Percentiles rank a stretch among this genome's conserved stretches.
Conservation (phyloP, 2,797 vertebrate genomes). For the Amblyraja radiata region DNA sequence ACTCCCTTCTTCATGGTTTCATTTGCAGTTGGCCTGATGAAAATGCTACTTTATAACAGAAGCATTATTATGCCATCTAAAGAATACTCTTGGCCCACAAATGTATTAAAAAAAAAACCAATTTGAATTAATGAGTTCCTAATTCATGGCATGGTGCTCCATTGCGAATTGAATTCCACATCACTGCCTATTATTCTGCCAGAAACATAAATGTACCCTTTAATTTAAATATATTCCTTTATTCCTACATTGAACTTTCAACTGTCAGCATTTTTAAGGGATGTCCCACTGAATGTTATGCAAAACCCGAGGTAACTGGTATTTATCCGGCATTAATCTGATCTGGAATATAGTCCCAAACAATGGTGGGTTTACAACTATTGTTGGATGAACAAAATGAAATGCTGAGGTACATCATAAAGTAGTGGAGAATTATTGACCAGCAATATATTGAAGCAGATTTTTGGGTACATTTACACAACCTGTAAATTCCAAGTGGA, state of each 20-base stretch:
- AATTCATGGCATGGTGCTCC: not conserved
- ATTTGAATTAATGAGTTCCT: not conserved
- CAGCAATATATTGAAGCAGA: not conserved
- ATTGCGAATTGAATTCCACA: not conserved
- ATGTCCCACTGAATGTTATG: not conserved
- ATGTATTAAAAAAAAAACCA: not conserved
- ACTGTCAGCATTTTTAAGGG: not conserved
- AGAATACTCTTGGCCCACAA: not conserved
- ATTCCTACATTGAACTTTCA: not conserved
- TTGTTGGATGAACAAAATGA: not conserved
- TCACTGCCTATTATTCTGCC: not conserved
- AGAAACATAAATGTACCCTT: not conserved
- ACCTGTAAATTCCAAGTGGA: not conserved
- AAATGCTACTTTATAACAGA: not conserved
- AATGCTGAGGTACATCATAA: not conserved
- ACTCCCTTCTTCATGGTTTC: not conserved
- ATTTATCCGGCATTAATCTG: not conserved
- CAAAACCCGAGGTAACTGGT: not conserved
- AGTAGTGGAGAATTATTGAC: not conserved
- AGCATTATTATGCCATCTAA: not conserved
- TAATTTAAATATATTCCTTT: not conserved
- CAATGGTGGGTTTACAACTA: not conserved
- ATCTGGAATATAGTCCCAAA: not conserved
- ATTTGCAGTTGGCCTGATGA: not conserved
- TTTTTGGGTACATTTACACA: not conserved